Evolutionary conservation across 2,113 vertebrate genomes (phyloP), one percentile per base, ranked within the genome.

Genomic region (Odontesthes bonariensis): DNA sequence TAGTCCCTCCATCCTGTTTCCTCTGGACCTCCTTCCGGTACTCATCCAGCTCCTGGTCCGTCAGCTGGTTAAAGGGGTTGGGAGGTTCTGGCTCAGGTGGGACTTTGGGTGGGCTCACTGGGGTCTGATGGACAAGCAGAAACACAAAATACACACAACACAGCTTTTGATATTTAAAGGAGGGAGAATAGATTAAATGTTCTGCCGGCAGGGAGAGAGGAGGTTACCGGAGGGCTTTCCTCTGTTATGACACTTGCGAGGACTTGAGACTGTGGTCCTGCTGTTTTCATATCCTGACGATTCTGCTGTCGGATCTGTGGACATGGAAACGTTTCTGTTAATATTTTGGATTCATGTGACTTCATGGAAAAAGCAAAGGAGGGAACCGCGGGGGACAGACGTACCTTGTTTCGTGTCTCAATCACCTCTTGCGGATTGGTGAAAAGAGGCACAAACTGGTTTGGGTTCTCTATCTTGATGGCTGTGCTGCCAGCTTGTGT

Each of bases 381-480:
- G 4, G 33, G 16, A 14, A 9, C 35, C 16, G 32, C 9, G 49
- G 17, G n/a, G n/a, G 42, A 61, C 7, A 9, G 22, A 0, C 7
- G 3, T 77, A 98, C 98, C 96, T 99, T 99, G 88, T 99, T 99
- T 69, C 98, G 92, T 83, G 98, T 99, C 90, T 99, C 97, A 55
- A 99, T 94, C 77, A 99, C 98, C 92, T 99, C 98, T 83, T 95
- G 95, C 0, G 98, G 98, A 91, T 99, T 97, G 0, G 98, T 99
- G 86, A 97, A 98, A 80, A 99, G 96, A 72, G 98, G 98, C 86
- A 99, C 98, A 42, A 99, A 99, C 94, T 97, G 97, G 94, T 98
- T 99, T 73, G 97, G 93, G 88, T 95, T 98, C 89, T 99, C 98
- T 0, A 98, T 99, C 84, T 98, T 96, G 77, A 99, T 98, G 5